Conservation (phyloP, 2,113 vertebrate species). For the Tinamus guttatus region DNA sequence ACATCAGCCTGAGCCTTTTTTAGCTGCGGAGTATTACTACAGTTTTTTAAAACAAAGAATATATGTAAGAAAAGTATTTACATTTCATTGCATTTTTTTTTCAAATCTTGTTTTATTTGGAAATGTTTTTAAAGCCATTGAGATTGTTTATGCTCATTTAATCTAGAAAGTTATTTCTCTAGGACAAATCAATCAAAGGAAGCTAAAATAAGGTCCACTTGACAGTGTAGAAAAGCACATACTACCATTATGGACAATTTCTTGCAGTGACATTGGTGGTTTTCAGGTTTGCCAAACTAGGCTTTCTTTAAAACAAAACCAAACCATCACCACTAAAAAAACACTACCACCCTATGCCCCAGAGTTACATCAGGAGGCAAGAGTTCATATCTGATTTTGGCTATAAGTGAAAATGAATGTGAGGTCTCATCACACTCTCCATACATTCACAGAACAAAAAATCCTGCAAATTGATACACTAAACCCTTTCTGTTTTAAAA, state of each 20-base stretch:
- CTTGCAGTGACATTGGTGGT: not conserved
- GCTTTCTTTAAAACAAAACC: no score
- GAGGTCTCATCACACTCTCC: not conserved
- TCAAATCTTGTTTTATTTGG: not conserved
- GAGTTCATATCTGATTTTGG: not conserved
- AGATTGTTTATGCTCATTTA: conserved; percentile 20
- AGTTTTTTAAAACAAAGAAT: not conserved
- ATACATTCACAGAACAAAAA: not conserved
- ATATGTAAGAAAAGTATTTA: not conserved
- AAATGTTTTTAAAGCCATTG: conserved; percentile 14
- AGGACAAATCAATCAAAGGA: conserved; percentile 26
- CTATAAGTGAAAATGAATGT: not conserved
- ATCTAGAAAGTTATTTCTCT: not conserved
- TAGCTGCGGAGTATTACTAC: not conserved
- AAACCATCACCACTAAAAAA: no score
- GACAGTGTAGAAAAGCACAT: not conserved
- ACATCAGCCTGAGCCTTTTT: not conserved
- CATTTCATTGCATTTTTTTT: not conserved
- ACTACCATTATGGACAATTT: not conserved
- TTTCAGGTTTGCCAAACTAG: not conserved
- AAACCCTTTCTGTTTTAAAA: not conserved
- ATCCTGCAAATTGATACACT: not conserved
- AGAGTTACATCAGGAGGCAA: not conserved
- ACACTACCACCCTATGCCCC: not conserved
- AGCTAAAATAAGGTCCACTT: conserved; percentile 23